Conservation (phyloP, 2,888 invertebrate species). For the Drosophila robusta region DNA sequence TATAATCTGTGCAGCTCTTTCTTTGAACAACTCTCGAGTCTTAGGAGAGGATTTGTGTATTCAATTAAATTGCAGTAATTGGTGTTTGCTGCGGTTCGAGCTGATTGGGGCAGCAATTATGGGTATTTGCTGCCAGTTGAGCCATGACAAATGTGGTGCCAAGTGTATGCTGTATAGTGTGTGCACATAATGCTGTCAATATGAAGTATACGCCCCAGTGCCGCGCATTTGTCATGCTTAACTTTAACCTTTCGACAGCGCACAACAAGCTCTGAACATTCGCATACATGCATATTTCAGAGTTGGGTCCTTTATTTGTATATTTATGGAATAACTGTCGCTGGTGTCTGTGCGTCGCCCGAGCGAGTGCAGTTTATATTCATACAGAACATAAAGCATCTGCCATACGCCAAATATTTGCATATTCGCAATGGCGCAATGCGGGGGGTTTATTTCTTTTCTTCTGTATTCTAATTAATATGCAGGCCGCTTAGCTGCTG, state of each 20-base stretch:
- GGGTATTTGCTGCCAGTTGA: constrained; percentile 42
- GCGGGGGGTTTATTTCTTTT: constrained; percentile 12
- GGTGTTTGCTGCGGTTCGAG: constrained; percentile 7
- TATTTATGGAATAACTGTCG: constrained; percentile 50
- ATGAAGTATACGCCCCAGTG: constrained; percentile 58
- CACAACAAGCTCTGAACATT: constrained; percentile 1
- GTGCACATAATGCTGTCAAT: constrained; percentile 37
- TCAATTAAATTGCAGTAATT: constrained; percentile 26
- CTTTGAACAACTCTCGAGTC: not conserved
- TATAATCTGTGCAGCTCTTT: too few relatives aligned
- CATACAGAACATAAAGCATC: constrained; percentile 30
- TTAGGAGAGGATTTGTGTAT: not conserved
- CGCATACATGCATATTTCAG: constrained; percentile 24
- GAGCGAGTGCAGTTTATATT: constrained; percentile 49
- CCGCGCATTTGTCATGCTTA: constrained; percentile 69
- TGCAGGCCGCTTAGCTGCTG: constrained; percentile 59
- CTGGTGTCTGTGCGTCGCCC: not conserved
- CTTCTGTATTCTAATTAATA: constrained; percentile 63
- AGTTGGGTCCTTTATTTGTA: constrained; percentile 24
- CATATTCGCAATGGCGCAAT: constrained; percentile 51
- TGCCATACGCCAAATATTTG: constrained; percentile 60
- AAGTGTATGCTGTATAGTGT: constrained; percentile 29
- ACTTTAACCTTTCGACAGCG: constrained; percentile 68
- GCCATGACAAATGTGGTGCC: constrained; percentile 38
- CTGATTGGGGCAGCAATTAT: constrained; percentile 38